Base-by-base conservation (phyloP, 2,113 vertebrate species). In the Oncorhynchus mykiss region DNA sequence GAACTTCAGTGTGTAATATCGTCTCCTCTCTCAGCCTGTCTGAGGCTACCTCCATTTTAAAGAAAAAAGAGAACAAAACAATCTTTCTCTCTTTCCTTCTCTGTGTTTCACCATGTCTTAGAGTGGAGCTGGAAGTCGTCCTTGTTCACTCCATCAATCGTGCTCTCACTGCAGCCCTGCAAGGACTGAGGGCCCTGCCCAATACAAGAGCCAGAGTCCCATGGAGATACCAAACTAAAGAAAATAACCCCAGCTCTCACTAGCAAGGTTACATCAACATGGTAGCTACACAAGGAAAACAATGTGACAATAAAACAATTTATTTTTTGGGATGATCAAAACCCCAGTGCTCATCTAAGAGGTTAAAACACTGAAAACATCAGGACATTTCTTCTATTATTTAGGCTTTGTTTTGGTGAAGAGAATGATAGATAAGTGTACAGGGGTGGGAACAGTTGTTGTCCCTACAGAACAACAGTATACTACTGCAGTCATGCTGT, bases 71-170 rank as follows among this genome's bases (percentile, higher is more conserved):
- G 51, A 54, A 54, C 51, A 18, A 5, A 74, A 80, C 57, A 70
- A 70, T 45, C 69, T 49, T 71, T 79, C 74, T 64, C 77, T 80
- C 24, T 29, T 62, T 78, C 67, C 68, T 62, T 71, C 34, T 49
- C 64, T 54, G 39, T 71, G 34, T 27, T 31, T 73, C 59, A 22
- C 62, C 39, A n/a, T 78, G 59, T 72, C 70, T 71, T 66, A 7
- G 73, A 81, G 76, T 54, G 75, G 75, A 85, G 68, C 73, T 82
- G 87, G 85, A 84, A 84, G 39, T 54, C 16, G 34, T 88, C 85
- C 78, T 67, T 72, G 59, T 88, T 81, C 83, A 88, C 79, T 88
- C 76, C 68, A 86, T 86, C 85, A 84, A 82, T 83, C 83, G 80
- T 73, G 62, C 62, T 81, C 72, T 85, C 78, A 54, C 78, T 76